Evolutionary conservation across 2,797 vertebrate genomes (phyloP).

Genomic region (Cryptoprocta ferox): DNA sequence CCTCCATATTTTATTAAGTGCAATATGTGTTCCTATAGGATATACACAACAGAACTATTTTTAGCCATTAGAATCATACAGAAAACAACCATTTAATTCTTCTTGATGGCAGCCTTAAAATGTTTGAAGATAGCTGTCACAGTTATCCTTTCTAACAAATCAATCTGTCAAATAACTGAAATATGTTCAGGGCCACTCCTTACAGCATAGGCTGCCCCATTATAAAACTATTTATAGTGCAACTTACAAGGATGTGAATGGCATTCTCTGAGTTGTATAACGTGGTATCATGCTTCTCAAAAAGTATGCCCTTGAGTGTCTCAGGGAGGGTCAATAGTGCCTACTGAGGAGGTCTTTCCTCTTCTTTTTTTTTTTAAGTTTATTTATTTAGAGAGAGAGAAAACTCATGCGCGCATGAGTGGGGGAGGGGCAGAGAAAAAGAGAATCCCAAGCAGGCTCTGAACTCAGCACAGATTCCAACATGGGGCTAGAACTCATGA

Average conservation of each 20-base stretch:
- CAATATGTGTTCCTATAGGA: background rate
- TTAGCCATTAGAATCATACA: background rate
- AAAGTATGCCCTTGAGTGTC: background rate
- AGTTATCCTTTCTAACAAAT: conserved; percentile 3
- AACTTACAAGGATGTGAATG: background rate
- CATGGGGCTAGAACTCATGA: no score
- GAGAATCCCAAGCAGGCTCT: no score
- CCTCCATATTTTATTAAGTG: background rate
- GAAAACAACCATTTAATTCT: conserved; percentile 1
- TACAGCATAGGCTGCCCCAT: background rate
- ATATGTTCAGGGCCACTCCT: background rate
- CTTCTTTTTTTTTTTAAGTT: no score
- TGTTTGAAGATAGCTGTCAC: background rate
- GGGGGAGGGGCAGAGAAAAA: no score
- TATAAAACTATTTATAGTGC: background rate
- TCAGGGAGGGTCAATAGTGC: background rate
- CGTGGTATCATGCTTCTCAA: background rate
- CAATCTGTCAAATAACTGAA: background rate
- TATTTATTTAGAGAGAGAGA: no score
- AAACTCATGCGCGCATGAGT: no score
- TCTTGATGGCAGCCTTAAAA: conserved; percentile 10
- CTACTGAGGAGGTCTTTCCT: background rate
- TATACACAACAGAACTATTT: background rate
- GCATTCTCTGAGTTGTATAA: background rate
- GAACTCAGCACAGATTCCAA: no score